A percentile compares a stretch with the other conserved stretches of the same genome.
Evolutionary conservation across 2,888 invertebrate genomes (phyloP).

Genomic region (Epirrita christyi): DNA sequence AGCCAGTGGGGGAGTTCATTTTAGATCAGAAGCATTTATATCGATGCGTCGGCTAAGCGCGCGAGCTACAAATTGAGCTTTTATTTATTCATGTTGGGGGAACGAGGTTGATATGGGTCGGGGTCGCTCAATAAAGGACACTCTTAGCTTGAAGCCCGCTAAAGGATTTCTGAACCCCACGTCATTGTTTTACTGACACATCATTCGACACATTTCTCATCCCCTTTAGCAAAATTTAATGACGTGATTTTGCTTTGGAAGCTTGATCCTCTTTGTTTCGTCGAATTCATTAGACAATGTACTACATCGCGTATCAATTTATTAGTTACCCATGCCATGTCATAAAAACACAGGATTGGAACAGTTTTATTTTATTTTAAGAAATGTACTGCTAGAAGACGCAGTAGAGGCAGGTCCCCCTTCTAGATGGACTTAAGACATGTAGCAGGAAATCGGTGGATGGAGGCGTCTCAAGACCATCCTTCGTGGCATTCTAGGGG

Average conservation of each 20-base stretch:
- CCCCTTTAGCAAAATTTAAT: constrained; percentile 31
- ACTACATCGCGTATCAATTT: constrained; percentile 25
- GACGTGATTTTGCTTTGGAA: constrained; percentile 10
- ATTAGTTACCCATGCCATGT: constrained; percentile 13
- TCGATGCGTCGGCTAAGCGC: constrained; percentile 71
- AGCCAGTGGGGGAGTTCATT: constrained; percentile 57
- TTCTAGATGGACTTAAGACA: no score
- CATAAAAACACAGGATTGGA: constrained; percentile 29
- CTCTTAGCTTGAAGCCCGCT: constrained; percentile 59
- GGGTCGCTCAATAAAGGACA: constrained; percentile 77
- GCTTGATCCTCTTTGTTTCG: constrained; percentile 9
- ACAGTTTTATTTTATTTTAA: no score
- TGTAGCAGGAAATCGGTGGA: no score
- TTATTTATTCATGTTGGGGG: constrained; percentile 82
- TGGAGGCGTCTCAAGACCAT: no score
- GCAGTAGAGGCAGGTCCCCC: no score
- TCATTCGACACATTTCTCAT: constrained; percentile 50
- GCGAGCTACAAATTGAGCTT: constrained; percentile 80
- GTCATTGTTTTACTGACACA: constrained; percentile 52
- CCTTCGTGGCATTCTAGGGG: no score
- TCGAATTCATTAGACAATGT: constrained; percentile 17
- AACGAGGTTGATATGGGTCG: constrained; percentile 78
- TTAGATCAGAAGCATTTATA: constrained; percentile 62
- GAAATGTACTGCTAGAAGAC: no score
- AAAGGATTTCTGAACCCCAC: constrained; percentile 59